Percentiles rank a stretch among this genome's conserved stretches.
phyloP scores from a whole-genome alignment of 1,140 invertebrate genomes.

The Bombus superbus region DNA sequence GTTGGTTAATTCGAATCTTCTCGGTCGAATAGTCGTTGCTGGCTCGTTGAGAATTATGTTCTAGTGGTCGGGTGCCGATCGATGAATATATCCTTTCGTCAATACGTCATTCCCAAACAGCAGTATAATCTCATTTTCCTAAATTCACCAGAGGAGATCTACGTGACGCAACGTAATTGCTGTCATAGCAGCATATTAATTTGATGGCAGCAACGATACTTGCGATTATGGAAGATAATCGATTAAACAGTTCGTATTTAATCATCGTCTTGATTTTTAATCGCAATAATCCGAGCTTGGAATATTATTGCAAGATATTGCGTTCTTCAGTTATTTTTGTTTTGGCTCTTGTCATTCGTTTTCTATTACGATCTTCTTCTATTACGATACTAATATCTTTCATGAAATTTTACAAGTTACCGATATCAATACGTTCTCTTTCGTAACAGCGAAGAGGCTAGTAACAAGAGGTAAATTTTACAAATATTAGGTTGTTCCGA shows the following conservation, averaged over 20 bases:
- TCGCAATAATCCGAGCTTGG: background rate
- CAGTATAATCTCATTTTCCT: slow-evolving; percentile 35
- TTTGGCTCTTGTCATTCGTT: background rate
- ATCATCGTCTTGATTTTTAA: background rate
- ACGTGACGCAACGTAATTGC: slow-evolving; percentile 44
- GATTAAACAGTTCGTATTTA: slow-evolving; percentile 20
- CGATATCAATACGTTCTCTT: no score
- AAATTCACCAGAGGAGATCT: slow-evolving; percentile 13
- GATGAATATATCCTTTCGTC: slow-evolving; percentile 43
- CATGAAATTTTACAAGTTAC: no score
- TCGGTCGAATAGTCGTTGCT: background rate
- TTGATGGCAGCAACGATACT: slow-evolving; percentile 62
- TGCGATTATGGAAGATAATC: slow-evolving; percentile 45
- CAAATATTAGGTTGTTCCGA: no score
- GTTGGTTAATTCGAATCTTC: slow-evolving; percentile 18
- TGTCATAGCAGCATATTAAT: slow-evolving; percentile 54
- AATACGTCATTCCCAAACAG: slow-evolving; percentile 35
- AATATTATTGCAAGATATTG: background rate
- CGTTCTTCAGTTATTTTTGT: background rate
- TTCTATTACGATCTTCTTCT: no score
- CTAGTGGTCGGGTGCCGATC: background rate
- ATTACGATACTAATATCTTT: no score
- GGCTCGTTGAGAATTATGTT: background rate
- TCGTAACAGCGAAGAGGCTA: no score
- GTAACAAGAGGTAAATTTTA: no score